Percentiles rank a stretch among this genome's conserved stretches.
Evolutionary conservation across 2,797 vertebrate species (phyloP).

Genomic region (Bryconaethiops microstoma): DNA sequence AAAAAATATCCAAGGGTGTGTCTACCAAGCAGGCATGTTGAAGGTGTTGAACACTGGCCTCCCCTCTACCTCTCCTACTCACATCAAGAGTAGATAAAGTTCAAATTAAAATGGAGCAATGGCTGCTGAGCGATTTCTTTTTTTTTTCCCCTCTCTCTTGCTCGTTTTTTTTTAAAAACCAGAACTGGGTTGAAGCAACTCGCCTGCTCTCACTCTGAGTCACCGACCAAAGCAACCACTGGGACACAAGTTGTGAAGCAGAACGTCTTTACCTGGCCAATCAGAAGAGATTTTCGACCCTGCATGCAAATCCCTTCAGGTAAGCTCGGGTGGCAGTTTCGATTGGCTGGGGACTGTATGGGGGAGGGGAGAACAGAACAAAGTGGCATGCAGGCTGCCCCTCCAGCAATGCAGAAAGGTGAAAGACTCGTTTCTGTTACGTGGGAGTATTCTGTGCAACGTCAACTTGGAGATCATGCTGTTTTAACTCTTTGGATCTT

Average conservation of each 20-base stretch:
- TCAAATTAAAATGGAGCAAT: conserved; percentile 65
- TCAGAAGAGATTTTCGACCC: conserved; percentile 67
- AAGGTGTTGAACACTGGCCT: conserved; percentile 64
- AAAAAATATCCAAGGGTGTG: conserved; percentile 71
- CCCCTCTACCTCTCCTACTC: conserved; percentile 64
- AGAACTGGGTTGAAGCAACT: conserved; percentile 81
- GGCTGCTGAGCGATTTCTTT: conserved; percentile 69
- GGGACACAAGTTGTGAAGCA: conserved; percentile 70
- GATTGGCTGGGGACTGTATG: conserved; percentile 67
- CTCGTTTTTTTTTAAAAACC: conserved; percentile 62
- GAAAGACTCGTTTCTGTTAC: conserved; percentile 71
- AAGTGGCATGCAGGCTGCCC: conserved; percentile 70
- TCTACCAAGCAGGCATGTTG: conserved; percentile 57
- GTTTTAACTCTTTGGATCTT: not conserved
- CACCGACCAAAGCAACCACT: conserved; percentile 76
- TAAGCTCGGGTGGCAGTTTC: conserved; percentile 65
- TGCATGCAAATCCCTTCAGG: conserved; percentile 82
- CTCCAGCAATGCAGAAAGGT: conserved; percentile 69
- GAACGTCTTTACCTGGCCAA: conserved; percentile 73
- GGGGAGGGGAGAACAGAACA: conserved; percentile 60
- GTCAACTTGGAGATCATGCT: conserved; percentile 35
- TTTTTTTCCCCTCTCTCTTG: not conserved
- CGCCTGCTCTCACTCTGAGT: conserved; percentile 80
- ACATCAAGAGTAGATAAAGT: conserved; percentile 61
- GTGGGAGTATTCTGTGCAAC: conserved; percentile 57